Base-by-base conservation (phyloP, 2,113 vertebrate genomes). In the Corythornis cristatus region DNA sequence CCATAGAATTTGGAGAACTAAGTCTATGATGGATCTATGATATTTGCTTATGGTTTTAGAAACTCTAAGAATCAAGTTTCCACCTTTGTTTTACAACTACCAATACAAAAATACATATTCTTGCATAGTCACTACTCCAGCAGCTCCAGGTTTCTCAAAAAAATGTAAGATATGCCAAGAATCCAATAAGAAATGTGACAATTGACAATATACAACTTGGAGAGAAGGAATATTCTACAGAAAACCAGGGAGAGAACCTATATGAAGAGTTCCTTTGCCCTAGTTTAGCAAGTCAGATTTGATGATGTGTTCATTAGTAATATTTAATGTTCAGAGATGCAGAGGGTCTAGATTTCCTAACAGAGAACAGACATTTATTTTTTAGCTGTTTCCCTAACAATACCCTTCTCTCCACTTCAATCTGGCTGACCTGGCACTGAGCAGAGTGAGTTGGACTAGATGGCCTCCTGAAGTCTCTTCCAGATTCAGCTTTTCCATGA, bases 1-100 rank as follows among this genome's bases (percentile, higher is more conserved):
- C 19, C 28, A 6, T 7, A 3, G 12, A 67, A 57, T 35, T 62
- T 45, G 76, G 45, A 54, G 72, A 67, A 67, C 40, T 5, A 9
- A 74, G 19, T 1, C 1, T 1, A 8, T 15, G 37, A 62, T 40
- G 21, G 28, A 11, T 19, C 43, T 25, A 0, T 10, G 3, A 21
- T 4, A 31, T 9, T 19, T 56, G 3, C 17, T 61, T 45, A 5
- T 20, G 18, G 3, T n/a, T 80, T 58, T 51, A 25, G 25, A 45
- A 4, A 3, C 16, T 45, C 2, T 4, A 31, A 64, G 15, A 78
- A 53, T 37, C 28, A 56, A n/a, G 5, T 15, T 91, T 83, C 29
- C 19, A 43, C 28, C 33, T 88, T 68, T 23, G 10, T 62, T 73
- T 70, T 33, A 20, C 21, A 57, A 61, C 9, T 37, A 23, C 22